Percentiles rank a stretch among this genome's conserved stretches.
Conservation (phyloP, 2,888 invertebrate species). For the Morinoia aosen region DNA sequence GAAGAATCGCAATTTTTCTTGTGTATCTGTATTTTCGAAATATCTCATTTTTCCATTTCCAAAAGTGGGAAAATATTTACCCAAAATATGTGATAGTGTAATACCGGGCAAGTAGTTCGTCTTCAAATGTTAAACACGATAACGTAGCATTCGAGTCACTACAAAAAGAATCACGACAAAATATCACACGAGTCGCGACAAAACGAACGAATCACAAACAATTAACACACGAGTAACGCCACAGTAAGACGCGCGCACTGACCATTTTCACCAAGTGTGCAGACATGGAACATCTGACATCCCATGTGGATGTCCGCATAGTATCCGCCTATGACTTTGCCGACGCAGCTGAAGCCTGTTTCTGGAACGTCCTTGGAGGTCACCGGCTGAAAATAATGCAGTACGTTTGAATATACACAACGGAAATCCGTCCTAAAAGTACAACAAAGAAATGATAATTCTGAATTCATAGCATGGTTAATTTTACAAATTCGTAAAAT, state of each 20-base stretch:
- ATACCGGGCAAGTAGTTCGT: too few species aligned
- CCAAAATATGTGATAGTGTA: too few species aligned
- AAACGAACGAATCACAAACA: too few species aligned
- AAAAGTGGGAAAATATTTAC: too few species aligned
- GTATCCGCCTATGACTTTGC: slow-evolving; percentile 88
- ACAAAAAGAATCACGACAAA: too few species aligned
- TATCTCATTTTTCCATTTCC: too few species aligned
- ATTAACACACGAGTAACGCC: not conserved
- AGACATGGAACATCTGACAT: slow-evolving; percentile 91
- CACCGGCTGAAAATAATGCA: slow-evolving; percentile 77
- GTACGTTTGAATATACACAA: not conserved
- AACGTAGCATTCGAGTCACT: too few species aligned
- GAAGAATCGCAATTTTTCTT: too few species aligned
- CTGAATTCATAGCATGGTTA: not conserved
- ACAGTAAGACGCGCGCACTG: slow-evolving; percentile 66
- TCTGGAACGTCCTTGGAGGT: slow-evolving; percentile 87
- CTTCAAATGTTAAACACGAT: too few species aligned
- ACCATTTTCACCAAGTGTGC: slow-evolving; percentile 84
- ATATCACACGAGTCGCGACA: too few species aligned
- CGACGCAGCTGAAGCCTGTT: slow-evolving; percentile 86
- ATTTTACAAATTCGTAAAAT: not conserved
- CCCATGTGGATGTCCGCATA: slow-evolving; percentile 89
- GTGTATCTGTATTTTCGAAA: too few species aligned
- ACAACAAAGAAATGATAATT: not conserved
- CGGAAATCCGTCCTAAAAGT: not conserved